Evolutionary conservation across 2,888 invertebrate species (phyloP), one percentile per base, ranked within the genome.

Genomic region (Rhingia rostrata): DNA sequence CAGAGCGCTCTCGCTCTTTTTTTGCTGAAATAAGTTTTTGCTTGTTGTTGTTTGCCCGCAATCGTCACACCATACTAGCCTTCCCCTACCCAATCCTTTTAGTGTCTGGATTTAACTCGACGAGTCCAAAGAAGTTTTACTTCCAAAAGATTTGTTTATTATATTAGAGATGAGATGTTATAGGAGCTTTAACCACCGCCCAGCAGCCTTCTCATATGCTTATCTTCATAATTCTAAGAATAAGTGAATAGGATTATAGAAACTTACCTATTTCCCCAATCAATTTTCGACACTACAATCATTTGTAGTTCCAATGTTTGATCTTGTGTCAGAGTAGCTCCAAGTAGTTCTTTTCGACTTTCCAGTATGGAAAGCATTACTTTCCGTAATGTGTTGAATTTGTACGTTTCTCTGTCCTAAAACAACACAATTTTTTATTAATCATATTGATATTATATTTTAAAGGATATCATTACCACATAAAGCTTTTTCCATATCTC

Each of bases 231-330:
- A 22, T 22, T 22, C 2, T 22, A 22, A 22, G 22, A 22, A 22
- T 22, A 22, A 14, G 9, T 10, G 2, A 37, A 54, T 14, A 22
- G 22, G 22, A 22, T 22, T 7, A 37, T 1, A 30, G n/a, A 4
- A 14, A 89, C 90, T 96, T 92, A 98, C 97, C 97, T 94, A 93
- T 98, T 98, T 66, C 98, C 98, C 98, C 98, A 98, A 92, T 98
- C 98, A 67, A 98, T 96, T 92, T 97, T 97, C 74, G 95, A 95
- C 87, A 97, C 97, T 75, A 98, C 96, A 90, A 96, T 95, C 89
- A 96, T 92, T 90, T 97, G 95, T 77, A 98, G 91, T 86, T 98
- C 97, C 81, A 95, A 92, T 1, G 96, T 97, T 92, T 98, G 98
- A 89, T 98, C 98, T 89, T 96, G 96, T 0, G 98, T 98, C 74